Percentiles rank a stretch among this genome's conserved stretches.
These are phyloP conservation scores for Poeciliopsis prolifica DNA, from an alignment of 2,113 vertebrate species.

Conservation along the genomic window DNA sequence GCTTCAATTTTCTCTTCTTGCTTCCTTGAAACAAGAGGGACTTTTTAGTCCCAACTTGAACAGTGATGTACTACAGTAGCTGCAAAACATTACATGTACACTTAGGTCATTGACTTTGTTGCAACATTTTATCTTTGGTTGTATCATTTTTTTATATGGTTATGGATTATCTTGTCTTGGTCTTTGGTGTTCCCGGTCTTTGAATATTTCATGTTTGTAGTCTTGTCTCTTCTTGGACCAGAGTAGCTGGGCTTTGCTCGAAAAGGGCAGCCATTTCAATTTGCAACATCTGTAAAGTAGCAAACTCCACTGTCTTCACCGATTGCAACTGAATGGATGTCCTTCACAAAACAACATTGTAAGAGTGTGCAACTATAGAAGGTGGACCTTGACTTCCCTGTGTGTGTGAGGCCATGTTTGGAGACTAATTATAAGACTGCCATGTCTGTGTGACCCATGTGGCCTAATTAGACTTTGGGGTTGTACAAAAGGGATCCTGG, in stretches of 20 bases:
- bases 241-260: background rate
- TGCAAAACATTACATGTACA: background rate
- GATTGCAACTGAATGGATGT: background rate
- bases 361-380: too few relatives aligned
- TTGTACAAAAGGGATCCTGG: slow-evolving; percentile 35
- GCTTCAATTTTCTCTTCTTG: background rate
- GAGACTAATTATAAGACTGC: slow-evolving; percentile 40
- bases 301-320: background rate
- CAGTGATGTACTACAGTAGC: background rate
- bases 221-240: background rate
- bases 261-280: background rate
- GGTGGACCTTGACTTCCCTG: background rate
- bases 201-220: background rate
- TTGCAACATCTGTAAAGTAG: background rate
- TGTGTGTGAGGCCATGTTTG: slow-evolving; percentile 5
- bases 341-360: background rate
- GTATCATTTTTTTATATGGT: background rate
- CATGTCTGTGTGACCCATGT: slow-evolving; percentile 18
- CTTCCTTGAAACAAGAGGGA: background rate
- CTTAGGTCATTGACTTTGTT: background rate
- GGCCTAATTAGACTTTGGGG: slow-evolving; percentile 59
- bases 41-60: background rate
- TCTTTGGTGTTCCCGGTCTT: background rate
- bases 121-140: background rate
- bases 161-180: background rate